phyloP scores from a whole-genome alignment of 2,888 invertebrate genomes.

The Chydorus sphaericus region DNA sequence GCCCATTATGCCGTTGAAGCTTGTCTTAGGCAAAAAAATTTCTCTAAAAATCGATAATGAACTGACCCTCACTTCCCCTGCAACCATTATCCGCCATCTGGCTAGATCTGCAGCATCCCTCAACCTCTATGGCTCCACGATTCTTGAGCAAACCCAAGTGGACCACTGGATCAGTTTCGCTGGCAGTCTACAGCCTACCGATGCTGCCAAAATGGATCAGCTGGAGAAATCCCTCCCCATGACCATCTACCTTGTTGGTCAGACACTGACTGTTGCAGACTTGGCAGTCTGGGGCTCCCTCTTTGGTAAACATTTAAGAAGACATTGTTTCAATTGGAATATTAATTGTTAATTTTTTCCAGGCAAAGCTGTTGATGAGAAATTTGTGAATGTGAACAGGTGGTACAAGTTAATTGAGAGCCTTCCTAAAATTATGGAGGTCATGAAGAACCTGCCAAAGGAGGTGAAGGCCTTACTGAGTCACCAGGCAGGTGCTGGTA shows the following conservation, averaged over 20 bases:
- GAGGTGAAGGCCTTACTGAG: constrained; percentile 15
- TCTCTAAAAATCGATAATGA: constrained; percentile 37
- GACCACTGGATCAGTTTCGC: constrained; percentile 81
- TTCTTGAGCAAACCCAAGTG: constrained; percentile 54
- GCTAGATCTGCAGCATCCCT: constrained; percentile 43
- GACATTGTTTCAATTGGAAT: not conserved
- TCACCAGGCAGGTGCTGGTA: constrained; percentile 7
- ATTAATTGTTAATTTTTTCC: not conserved
- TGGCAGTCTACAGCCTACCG: constrained; percentile 38
- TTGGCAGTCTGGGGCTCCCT: constrained; percentile 67
- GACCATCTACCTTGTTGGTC: constrained; percentile 66
- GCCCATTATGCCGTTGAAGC: constrained; percentile 31
- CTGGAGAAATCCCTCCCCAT: constrained; percentile 60
- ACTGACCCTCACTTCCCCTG: constrained; percentile 45
- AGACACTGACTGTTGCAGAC: constrained; percentile 70
- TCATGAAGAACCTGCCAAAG: constrained; percentile 17
- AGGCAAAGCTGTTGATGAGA: constrained; percentile 12
- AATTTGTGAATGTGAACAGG: constrained; percentile 26
- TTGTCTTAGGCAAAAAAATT: constrained; percentile 47
- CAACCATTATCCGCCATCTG: constrained; percentile 55
- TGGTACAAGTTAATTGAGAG: constrained; percentile 28
- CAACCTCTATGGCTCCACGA: constrained; percentile 41
- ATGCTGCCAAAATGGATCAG: constrained; percentile 34
- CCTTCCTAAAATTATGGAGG: constrained; percentile 23
- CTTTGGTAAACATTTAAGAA: constrained; percentile 28